Evolutionary conservation across 2,113 vertebrate species (phyloP).

Genomic region (Misgurnus mizolepis): DNA sequence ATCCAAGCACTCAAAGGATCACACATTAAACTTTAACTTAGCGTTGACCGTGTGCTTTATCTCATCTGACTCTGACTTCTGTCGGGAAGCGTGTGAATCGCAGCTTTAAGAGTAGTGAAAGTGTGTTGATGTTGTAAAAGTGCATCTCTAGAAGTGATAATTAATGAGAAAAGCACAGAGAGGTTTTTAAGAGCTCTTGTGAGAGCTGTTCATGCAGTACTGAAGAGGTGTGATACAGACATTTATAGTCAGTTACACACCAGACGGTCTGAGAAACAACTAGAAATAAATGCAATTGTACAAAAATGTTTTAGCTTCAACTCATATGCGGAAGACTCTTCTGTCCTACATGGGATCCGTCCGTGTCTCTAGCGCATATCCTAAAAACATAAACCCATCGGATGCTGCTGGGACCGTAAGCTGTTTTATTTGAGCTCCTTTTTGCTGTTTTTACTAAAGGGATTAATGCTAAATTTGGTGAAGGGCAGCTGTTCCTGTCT

Average conservation of each 20-base stretch:
- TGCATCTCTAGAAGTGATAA: constrained; percentile 59
- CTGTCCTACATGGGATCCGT: neutral
- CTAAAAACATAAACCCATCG: neutral
- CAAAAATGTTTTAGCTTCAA: too few relatives aligned
- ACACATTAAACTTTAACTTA: neutral
- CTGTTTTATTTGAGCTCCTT: constrained; percentile 10
- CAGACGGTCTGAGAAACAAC: neutral
- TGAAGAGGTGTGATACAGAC: constrained; percentile 56
- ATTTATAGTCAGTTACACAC: constrained; percentile 48
- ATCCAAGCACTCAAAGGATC: neutral
- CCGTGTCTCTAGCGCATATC: neutral
- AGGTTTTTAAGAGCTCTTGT: constrained; percentile 38
- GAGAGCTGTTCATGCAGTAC: constrained; percentile 36
- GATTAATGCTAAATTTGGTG: constrained; percentile 29
- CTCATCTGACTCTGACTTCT: neutral
- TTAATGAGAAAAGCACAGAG: constrained; percentile 52
- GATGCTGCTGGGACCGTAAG: neutral
- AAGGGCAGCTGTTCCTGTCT: constrained; percentile 41
- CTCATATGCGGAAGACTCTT: too few relatives aligned
- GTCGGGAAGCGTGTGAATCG: constrained; percentile 10
- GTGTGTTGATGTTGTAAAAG: constrained; percentile 37
- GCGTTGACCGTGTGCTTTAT: neutral
- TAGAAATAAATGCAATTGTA: neutral
- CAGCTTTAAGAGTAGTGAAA: constrained; percentile 37
- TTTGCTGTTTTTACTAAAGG: constrained; percentile 23